phyloP scores from a whole-genome alignment of 2,888 invertebrate genomes.

The Neria commutata region DNA sequence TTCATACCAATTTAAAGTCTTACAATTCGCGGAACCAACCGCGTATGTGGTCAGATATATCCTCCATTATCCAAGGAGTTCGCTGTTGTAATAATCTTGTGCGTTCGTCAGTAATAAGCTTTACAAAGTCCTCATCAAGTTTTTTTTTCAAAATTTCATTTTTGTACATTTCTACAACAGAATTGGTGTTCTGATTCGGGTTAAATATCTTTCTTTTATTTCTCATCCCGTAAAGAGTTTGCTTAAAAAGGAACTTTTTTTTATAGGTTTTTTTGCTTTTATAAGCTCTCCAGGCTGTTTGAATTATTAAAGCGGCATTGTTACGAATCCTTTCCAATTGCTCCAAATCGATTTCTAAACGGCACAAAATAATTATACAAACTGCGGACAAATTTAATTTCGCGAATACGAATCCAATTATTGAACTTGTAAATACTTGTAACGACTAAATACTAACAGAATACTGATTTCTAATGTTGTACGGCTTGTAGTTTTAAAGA shows the following conservation, averaged over 20 bases:
- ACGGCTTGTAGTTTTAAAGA: too few species aligned
- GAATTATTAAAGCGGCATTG: slow-evolving; percentile 45
- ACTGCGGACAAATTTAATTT: too few species aligned
- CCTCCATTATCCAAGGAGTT: slow-evolving; percentile 70
- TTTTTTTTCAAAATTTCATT: slow-evolving; percentile 40
- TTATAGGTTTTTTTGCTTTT: slow-evolving; percentile 38
- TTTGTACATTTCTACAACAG: slow-evolving; percentile 43
- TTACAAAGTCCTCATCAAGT: slow-evolving; percentile 53
- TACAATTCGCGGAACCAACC: slow-evolving; percentile 75
- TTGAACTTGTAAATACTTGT: too few species aligned
- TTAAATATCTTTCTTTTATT: slow-evolving; percentile 33
- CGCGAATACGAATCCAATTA: too few species aligned
- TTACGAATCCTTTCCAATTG: slow-evolving; percentile 20
- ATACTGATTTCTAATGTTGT: too few species aligned
- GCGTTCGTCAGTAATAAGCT: slow-evolving; percentile 62
- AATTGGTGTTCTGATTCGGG: slow-evolving; percentile 29
- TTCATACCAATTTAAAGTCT: slow-evolving; percentile 25
- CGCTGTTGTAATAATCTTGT: slow-evolving; percentile 62
- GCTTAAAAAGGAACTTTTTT: slow-evolving; percentile 35
- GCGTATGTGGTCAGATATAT: slow-evolving; percentile 75
- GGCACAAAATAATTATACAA: background rate
- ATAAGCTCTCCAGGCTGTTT: slow-evolving; percentile 46
- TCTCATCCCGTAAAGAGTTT: slow-evolving; percentile 43
- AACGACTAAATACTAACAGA: too few species aligned
- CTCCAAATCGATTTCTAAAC: slow-evolving; percentile 26